Evolutionary conservation across 2,888 invertebrate genomes (phyloP).

Genomic region (Drosophila colorata): DNA sequence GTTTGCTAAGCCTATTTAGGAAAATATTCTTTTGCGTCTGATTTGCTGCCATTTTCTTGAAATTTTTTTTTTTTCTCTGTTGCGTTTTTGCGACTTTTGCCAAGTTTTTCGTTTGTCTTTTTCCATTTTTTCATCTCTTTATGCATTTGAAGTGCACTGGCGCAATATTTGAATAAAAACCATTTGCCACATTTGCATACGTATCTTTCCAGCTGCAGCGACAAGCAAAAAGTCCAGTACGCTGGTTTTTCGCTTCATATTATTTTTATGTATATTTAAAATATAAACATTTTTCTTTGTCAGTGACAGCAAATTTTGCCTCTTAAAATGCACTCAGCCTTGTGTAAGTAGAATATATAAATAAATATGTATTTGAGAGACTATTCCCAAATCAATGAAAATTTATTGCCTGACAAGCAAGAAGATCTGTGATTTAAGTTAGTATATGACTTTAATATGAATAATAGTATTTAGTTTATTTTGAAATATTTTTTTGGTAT

Average conservation of each 20-base stretch:
- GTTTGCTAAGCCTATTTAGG: constrained; percentile 62
- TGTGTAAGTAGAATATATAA: constrained; percentile 7
- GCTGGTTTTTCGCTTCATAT: constrained; percentile 5
- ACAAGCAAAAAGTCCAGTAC: constrained; percentile 19
- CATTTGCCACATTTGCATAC: constrained; percentile 74
- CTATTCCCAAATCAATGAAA: constrained; percentile 6
- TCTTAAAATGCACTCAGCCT: constrained; percentile 23
- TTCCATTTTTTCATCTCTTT: constrained; percentile 41
- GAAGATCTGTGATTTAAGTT: background rate
- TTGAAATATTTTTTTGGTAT: background rate
- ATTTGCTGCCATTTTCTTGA: constrained; percentile 31
- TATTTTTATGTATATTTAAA: constrained; percentile 37
- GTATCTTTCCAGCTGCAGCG: constrained; percentile 50
- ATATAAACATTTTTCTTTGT: constrained; percentile 42
- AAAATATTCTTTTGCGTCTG: constrained; percentile 34
- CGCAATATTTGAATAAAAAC: constrained; percentile 73
- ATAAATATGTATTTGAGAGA: constrained; percentile 8
- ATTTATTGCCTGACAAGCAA: constrained; percentile 14
- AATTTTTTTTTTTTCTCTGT: constrained; percentile 25
- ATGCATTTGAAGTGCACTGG: constrained; percentile 66
- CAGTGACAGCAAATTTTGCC: constrained; percentile 31
- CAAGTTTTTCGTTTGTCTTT: constrained; percentile 4
- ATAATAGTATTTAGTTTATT: background rate
- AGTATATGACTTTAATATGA: background rate
- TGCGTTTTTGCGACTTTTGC: background rate